Evolutionary conservation across 2,888 invertebrate genomes (phyloP).

Genomic region (Capitulum mitella): DNA sequence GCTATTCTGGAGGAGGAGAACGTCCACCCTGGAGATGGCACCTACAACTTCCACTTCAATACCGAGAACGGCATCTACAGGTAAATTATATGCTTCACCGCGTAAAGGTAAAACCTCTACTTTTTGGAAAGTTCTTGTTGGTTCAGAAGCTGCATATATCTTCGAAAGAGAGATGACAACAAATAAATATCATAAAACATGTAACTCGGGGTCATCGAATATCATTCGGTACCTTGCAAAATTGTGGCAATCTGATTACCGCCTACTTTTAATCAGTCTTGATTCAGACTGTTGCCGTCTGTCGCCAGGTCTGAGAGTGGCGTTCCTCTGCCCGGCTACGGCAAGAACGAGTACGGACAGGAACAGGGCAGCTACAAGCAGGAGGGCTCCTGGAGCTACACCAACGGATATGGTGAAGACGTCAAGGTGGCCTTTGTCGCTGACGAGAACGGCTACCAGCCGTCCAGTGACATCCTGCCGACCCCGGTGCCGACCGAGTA

Average conservation of each 20-base stretch:
- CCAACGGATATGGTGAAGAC: background rate
- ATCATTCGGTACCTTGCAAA: too few relatives aligned
- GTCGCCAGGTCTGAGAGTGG: background rate
- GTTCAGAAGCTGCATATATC: too few relatives aligned
- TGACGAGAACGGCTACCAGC: constrained; percentile 10
- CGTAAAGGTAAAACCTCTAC: too few relatives aligned
- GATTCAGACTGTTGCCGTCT: too few relatives aligned
- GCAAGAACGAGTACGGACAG: constrained; percentile 13
- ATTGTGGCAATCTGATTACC: too few relatives aligned
- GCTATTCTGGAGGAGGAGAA: constrained; percentile 8
- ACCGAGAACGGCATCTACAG: background rate
- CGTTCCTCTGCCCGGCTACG: constrained; percentile 13
- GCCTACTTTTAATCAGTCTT: too few relatives aligned
- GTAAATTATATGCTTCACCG: background rate
- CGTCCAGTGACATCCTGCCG: background rate
- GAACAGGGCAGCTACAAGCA: background rate
- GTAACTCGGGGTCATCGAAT: too few relatives aligned
- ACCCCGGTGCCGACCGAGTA: constrained; percentile 16
- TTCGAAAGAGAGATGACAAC: too few relatives aligned
- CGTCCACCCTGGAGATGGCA: background rate
- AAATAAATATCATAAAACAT: too few relatives aligned
- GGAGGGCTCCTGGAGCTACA: constrained; percentile 13
- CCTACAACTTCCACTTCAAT: background rate
- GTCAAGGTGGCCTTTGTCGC: constrained; percentile 8
- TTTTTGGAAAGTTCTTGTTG: too few relatives aligned